Evolutionary conservation across 2,797 vertebrate species (phyloP), one percentile per base, ranked within the genome.

Genomic region (Danio jaintianensis): DNA sequence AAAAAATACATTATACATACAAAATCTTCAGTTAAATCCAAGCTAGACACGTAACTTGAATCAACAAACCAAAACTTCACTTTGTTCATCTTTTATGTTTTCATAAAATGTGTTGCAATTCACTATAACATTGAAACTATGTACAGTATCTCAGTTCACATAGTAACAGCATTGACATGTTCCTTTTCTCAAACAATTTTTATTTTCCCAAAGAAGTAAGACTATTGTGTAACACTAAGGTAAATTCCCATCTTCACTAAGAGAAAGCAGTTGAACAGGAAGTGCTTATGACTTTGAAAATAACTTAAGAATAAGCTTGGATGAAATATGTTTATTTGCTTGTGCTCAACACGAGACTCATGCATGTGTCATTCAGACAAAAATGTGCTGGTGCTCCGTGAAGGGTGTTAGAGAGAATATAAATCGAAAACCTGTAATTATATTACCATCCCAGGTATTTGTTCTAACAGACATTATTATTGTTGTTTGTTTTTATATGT

Each of bases 101-200:
- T 29, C n/a, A n/a, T 53, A 18, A 40, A 7, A 56, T 45, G 8
- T 47, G 42, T 9, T 12, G 20, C 15, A 20, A 52, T 75, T 63
- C 4, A 15, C 29, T 20, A 29, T 18, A 52, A 69, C 15, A 38
- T 52, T 18, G 1, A 22, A 13, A 53, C n/a, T n/a, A n/a, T n/a
- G n/a, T 18, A 6, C 15, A 52, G 10, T 5, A 13, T 69, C 10
- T 38, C 10, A 53, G 6, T 69, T 53, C 29, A 53, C 16, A n/a
- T n/a, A 18, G 45, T 75, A 63, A 40, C 29, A 63, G 58, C 73
- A 59, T 18, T 38, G 29, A 16, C 12, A 75, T 48, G 16, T n/a
- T 75, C 40, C n/a, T 10, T 40, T 52, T 75, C 22, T 18, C 45
- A 74, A 11, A 15, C 6, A 75, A 13, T 15, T 7, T 18, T 56